These are phyloP conservation scores for Drosophila watanabei DNA, from an alignment of 1,140 invertebrate genomes.

Conservation along the genomic window DNA sequence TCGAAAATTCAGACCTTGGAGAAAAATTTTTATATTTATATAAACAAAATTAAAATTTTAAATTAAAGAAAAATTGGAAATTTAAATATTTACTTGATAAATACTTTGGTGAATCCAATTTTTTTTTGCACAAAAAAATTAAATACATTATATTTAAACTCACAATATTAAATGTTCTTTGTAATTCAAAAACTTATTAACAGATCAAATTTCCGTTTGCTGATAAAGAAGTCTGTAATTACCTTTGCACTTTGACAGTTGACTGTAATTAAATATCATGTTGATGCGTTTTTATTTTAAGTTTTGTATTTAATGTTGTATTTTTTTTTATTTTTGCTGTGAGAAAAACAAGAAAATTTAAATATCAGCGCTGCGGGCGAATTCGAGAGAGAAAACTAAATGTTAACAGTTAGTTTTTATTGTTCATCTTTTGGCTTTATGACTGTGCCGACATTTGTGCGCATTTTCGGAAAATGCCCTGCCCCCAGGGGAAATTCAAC, in stretches of 20 bases:
- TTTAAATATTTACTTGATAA: too few species aligned
- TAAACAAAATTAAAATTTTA: too few species aligned
- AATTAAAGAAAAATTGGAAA: too few species aligned
- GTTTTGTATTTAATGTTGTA: background rate
- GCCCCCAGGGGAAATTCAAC: slow-evolving; percentile 12
- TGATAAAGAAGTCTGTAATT: background rate
- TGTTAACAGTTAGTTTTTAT: slow-evolving; percentile 74
- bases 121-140: too few species aligned
- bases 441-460: slow-evolving; percentile 62
- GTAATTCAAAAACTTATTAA: background rate
- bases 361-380: slow-evolving; percentile 6
- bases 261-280: background rate
- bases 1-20: too few species aligned
- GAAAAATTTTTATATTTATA: too few species aligned
- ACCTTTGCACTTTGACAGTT: background rate
- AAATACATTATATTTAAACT: background rate
- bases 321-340: background rate
- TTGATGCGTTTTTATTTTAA: slow-evolving; percentile 18
- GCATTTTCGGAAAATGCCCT: slow-evolving; percentile 40
- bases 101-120: too few species aligned
- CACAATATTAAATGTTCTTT: background rate
- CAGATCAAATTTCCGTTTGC: background rate
- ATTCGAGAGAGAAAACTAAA: slow-evolving; percentile 43
- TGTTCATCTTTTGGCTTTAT: slow-evolving; percentile 68
- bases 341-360: slow-evolving; percentile 11